Evolutionary conservation across 2,113 vertebrate genomes (phyloP).

Genomic region (Columba livia): DNA sequence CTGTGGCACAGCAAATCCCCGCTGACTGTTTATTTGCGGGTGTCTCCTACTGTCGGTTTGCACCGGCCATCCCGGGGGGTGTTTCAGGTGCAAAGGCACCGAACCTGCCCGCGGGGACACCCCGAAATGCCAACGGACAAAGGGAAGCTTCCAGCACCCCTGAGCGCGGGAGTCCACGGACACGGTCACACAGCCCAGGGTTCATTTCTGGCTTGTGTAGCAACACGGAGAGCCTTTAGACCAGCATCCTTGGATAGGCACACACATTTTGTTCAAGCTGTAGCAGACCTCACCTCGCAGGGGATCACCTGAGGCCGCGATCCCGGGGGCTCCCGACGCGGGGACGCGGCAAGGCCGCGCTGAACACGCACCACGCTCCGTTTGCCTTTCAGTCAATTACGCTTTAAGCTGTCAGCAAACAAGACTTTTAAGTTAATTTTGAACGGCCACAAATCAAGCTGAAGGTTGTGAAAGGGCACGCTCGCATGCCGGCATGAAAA

Average conservation of each 20-base stretch:
- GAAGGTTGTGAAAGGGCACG: slow-evolving; percentile 80
- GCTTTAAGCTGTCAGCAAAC: slow-evolving; percentile 91
- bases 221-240: background rate
- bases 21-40: no score
- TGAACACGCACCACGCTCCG: slow-evolving; percentile 82
- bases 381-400: slow-evolving; percentile 90
- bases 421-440: slow-evolving; percentile 87
- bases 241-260: background rate
- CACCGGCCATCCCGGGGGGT: background rate
- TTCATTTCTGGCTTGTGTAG: background rate
- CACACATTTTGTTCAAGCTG: background rate
- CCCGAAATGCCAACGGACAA: no score
- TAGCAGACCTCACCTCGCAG: background rate
- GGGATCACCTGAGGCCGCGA: background rate
- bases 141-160: background rate
- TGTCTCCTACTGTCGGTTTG: no score
- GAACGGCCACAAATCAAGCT: slow-evolving; percentile 80
- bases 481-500: slow-evolving; percentile 69
- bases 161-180: background rate
- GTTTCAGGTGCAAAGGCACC: background rate
- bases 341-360: background rate
- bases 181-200: background rate
- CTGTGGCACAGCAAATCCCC: background rate
- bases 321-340: no score
- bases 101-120: accelerated